phyloP scores from a whole-genome alignment of 2,797 vertebrate species.

The Halcyon leucocephala region DNA sequence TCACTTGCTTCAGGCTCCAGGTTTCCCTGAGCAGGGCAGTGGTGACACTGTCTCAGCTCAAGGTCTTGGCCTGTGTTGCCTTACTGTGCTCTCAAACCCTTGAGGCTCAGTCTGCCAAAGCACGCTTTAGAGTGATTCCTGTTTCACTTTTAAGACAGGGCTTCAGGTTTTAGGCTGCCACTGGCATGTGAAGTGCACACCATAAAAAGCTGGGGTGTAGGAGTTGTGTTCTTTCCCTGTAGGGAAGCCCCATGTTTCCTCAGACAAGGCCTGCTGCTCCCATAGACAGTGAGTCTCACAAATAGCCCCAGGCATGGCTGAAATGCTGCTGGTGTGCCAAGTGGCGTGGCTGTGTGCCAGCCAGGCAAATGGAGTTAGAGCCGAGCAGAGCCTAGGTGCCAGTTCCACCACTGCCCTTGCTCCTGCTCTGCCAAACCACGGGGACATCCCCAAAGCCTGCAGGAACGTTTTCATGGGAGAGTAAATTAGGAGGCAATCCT shows the following conservation, averaged over 20 bases:
- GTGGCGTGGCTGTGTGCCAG: background rate
- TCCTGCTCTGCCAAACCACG: rapidly evolving
- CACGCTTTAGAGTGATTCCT: background rate
- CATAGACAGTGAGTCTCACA: background rate
- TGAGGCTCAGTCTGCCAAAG: background rate
- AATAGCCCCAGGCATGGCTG: background rate
- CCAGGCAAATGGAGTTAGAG: background rate
- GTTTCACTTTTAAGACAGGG: background rate
- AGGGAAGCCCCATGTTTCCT: background rate
- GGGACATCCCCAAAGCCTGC: rapidly evolving
- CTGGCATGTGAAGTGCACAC: rapidly evolving
- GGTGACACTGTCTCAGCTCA: background rate
- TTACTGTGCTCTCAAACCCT: background rate
- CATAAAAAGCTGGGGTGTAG: background rate
- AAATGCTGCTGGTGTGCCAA: background rate
- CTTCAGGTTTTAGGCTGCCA: background rate
- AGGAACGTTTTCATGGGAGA: background rate
- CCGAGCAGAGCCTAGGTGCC: background rate
- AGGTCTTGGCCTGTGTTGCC: background rate
- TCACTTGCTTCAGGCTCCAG: background rate
- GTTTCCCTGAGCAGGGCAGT: background rate
- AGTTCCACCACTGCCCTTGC: rapidly evolving
- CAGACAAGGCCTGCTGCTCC: background rate
- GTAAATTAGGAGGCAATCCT: background rate
- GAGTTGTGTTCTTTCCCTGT: background rate